Conservation (phyloP, 2,113 vertebrate genomes). For the Coryphaenoides rupestris region DNA sequence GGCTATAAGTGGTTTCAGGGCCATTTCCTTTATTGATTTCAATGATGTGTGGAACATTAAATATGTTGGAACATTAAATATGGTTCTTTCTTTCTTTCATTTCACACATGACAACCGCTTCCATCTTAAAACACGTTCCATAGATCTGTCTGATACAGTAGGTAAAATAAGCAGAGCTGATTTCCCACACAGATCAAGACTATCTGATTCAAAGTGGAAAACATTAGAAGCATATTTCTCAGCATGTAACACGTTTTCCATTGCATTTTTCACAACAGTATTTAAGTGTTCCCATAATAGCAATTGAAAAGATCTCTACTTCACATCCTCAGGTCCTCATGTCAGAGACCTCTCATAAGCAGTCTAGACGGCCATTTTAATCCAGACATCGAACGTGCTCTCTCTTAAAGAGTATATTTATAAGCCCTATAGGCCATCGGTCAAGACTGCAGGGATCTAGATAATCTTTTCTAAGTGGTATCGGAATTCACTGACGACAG, state of each 20-base stretch:
- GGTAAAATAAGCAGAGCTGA: too few species aligned
- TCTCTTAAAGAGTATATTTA: not conserved
- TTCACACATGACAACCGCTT: too few species aligned
- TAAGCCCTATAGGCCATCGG: not conserved
- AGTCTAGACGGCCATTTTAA: not conserved
- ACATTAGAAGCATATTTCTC: not conserved
- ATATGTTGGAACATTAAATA: too few species aligned
- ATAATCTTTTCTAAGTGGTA: not conserved
- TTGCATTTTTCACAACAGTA: not conserved
- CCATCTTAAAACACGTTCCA: too few species aligned
- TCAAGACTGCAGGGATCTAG: not conserved
- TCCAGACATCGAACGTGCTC: not conserved
- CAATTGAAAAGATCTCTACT: not conserved
- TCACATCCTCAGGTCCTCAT: not conserved
- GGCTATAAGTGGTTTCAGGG: too few species aligned
- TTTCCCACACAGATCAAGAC: too few species aligned
- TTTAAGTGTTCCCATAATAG: not conserved
- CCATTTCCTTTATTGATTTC: too few species aligned
- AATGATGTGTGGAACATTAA: too few species aligned
- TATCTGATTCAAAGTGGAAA: conserved; percentile 7
- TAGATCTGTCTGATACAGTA: too few species aligned
- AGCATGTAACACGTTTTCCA: not conserved
- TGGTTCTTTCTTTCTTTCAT: too few species aligned
- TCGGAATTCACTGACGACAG: not conserved
- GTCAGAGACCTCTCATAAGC: not conserved